Conservation (phyloP, 1,140 invertebrate species). For the Macrobrachium nipponense region DNA sequence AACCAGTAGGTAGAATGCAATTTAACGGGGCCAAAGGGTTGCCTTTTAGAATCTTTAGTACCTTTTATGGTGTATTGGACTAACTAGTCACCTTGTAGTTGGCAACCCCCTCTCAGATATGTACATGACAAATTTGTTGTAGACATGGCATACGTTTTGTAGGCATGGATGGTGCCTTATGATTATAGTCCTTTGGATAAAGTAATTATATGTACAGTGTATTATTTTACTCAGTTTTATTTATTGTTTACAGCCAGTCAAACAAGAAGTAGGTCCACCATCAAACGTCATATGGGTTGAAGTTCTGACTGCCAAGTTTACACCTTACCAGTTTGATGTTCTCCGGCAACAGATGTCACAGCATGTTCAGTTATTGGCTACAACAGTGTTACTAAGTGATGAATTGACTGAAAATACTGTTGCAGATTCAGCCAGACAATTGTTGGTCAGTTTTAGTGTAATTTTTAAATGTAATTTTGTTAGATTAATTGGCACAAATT, state of each 20-base stretch:
- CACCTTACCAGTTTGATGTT: constrained; percentile 19
- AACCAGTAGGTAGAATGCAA: no score
- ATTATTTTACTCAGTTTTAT: not conserved
- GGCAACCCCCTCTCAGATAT: no score
- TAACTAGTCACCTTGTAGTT: no score
- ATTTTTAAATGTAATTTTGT: no score
- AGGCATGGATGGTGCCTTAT: not conserved
- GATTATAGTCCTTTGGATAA: not conserved
- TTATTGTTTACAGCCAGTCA: not conserved
- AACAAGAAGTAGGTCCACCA: constrained; percentile 14
- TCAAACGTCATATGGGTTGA: constrained; percentile 45
- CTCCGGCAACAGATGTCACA: constrained; percentile 44
- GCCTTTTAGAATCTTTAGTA: no score
- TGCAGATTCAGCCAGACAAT: not conserved
- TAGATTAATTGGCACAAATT: no score
- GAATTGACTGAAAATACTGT: not conserved
- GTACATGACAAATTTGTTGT: no score
- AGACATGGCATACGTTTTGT: no score
- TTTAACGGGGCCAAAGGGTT: no score
- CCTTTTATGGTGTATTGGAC: no score
- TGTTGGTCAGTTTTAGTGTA: no score
- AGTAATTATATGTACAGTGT: not conserved
- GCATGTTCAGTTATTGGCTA: constrained; percentile 48
- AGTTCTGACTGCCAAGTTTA: constrained; percentile 39
- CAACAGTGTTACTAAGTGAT: constrained; percentile 27